A percentile compares a stretch with the other conserved stretches of the same genome.
Evolutionary conservation across 2,113 vertebrate genomes (phyloP).

Genomic region (Vulpes ferrilata): DNA sequence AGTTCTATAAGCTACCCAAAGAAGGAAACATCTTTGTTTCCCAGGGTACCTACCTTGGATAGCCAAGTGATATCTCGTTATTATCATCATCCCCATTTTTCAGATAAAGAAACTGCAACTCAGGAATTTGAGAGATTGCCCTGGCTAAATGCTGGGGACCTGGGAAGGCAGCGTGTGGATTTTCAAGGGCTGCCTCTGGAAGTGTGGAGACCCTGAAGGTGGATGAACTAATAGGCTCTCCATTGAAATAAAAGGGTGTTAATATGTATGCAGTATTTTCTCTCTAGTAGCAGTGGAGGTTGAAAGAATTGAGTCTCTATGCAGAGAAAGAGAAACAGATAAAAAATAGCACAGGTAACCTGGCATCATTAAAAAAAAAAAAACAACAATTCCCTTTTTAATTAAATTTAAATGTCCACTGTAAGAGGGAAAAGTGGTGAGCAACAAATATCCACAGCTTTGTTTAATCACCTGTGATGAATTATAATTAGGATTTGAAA

Average conservation of each 20-base stretch:
- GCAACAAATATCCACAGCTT: slow-evolving; percentile 77
- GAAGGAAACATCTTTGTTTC: background rate
- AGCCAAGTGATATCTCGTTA: background rate
- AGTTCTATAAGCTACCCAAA: background rate
- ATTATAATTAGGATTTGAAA: slow-evolving; percentile 85
- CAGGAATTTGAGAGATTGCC: background rate
- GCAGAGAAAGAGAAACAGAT: slow-evolving; percentile 45
- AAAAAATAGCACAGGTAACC: slow-evolving; percentile 70
- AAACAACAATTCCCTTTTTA: slow-evolving; percentile 62
- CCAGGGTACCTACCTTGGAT: background rate
- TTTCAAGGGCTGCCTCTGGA: background rate
- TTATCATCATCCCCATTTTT: slow-evolving; percentile 35
- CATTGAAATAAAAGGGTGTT: background rate
- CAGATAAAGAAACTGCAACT: slow-evolving; percentile 24
- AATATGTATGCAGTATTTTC: background rate
- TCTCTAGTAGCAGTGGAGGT: background rate
- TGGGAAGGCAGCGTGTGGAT: background rate
- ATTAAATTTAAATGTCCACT: slow-evolving; percentile 86
- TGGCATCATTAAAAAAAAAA: slow-evolving; percentile 45
- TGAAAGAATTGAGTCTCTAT: slow-evolving; percentile 19
- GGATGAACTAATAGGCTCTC: background rate
- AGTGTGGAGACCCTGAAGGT: background rate
- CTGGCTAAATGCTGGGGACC: background rate
- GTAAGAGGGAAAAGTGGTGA: background rate
- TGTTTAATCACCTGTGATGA: slow-evolving; percentile 86